A percentile compares a stretch with the other conserved stretches of the same genome.
phyloP scores from a whole-genome alignment of 2,113 vertebrate species.

The Okapia johnstoni region DNA sequence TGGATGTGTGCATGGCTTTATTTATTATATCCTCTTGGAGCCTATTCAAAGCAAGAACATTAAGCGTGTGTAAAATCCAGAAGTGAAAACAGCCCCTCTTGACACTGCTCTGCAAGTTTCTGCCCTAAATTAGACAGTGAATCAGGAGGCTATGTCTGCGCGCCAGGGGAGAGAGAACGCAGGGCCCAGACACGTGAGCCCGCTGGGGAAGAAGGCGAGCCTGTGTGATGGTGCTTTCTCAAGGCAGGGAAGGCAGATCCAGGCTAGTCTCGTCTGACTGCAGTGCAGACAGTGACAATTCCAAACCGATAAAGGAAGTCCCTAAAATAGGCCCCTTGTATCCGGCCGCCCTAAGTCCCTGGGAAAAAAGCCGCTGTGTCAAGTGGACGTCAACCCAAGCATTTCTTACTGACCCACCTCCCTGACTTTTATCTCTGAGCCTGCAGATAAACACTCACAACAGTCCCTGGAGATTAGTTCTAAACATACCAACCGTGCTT shows the following conservation, averaged over 20 bases:
- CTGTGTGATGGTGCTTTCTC: neutral
- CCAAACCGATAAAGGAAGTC: conserved; percentile 49
- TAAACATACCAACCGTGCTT: conserved; percentile 74
- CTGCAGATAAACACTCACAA: conserved; percentile 65
- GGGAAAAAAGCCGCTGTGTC: conserved; percentile 60
- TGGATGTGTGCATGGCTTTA: neutral
- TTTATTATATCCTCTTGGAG: conserved; percentile 29
- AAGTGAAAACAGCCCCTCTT: conserved; percentile 58
- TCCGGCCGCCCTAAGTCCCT: neutral
- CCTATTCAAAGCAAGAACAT: conserved; percentile 49
- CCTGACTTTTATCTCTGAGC: conserved; percentile 65
- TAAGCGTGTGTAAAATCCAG: conserved; percentile 36
- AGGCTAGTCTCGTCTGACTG: conserved; percentile 32
- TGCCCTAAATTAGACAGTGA: conserved; percentile 65
- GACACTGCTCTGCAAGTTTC: conserved; percentile 51
- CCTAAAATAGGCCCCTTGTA: conserved; percentile 44
- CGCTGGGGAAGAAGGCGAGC: neutral
- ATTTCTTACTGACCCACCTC: conserved; percentile 63
- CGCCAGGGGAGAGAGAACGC: neutral
- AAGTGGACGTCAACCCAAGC: conserved; percentile 49
- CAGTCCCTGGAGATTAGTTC: conserved; percentile 65
- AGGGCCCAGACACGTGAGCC: neutral
- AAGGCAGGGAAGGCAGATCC: conserved; percentile 13
- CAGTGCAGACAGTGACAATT: conserved; percentile 38
- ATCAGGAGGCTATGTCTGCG: conserved; percentile 39